Percentiles rank a stretch among this genome's conserved stretches.
These are phyloP conservation scores for Fulica atra DNA, from an alignment of 2,113 vertebrate species.

Conservation along the genomic window DNA sequence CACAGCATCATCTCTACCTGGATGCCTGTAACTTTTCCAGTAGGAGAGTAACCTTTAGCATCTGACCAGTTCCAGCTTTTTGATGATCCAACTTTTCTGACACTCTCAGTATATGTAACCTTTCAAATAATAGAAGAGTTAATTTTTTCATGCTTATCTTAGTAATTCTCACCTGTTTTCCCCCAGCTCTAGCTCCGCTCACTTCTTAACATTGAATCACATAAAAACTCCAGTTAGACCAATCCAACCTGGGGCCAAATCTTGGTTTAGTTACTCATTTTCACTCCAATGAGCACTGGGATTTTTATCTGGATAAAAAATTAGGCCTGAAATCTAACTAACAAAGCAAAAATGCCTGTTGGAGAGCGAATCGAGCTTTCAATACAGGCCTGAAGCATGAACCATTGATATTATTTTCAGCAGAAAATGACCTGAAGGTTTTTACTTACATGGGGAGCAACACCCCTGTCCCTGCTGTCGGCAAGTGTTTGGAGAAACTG, in stretches of 20 bases:
- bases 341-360: background rate
- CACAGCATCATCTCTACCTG: background rate
- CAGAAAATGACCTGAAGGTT: background rate
- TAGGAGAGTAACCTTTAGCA: background rate
- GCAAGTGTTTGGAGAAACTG: background rate
- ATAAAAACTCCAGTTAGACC: background rate
- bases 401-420: background rate
- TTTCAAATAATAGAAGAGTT: background rate
- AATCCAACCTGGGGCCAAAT: background rate
- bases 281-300: background rate
- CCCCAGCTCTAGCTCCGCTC: background rate
- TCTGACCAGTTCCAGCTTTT: background rate
- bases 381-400: rapidly evolving
- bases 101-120: background rate
- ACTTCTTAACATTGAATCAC: background rate
- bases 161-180: background rate
- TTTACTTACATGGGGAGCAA: rapidly evolving
- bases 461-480: background rate
- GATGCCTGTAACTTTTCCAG: background rate
- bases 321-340: background rate
- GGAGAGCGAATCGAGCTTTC: background rate
- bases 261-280: background rate
- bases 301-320: background rate
- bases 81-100: background rate
- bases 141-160: background rate